phyloP scores from a whole-genome alignment of 1,140 invertebrate genomes.

The Pteromalus puparum region DNA sequence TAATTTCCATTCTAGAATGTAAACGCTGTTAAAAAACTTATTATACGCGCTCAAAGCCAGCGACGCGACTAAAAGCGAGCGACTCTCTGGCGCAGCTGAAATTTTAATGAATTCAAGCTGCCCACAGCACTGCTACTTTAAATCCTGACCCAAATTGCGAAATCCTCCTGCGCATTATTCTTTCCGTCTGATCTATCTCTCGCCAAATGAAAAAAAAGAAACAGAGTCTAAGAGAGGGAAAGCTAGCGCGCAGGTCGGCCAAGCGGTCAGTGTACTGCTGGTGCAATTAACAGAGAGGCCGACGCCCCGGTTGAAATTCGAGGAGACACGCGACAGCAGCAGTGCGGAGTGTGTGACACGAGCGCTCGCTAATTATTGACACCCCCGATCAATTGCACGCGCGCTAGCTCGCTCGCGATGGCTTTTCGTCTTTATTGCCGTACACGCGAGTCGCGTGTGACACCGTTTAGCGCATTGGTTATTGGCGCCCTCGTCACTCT shows the following conservation, averaged over 20 bases:
- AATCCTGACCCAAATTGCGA: not conserved
- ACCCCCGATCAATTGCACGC: not conserved
- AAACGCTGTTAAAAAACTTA: not conserved
- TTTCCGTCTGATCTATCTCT: not conserved
- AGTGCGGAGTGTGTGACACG: not conserved
- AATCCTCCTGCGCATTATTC: not conserved
- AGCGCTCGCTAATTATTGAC: constrained; percentile 8
- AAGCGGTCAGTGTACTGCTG: constrained; percentile 45
- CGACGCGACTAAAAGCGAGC: too few species aligned
- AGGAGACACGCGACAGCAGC: constrained; percentile 3
- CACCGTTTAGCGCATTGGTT: not conserved
- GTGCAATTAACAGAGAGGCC: constrained; percentile 19
- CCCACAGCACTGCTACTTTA: not conserved
- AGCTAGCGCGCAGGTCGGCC: constrained; percentile 48
- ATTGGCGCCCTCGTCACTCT: not conserved
- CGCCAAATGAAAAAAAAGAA: too few species aligned
- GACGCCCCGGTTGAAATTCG: constrained; percentile 22
- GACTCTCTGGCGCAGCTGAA: not conserved
- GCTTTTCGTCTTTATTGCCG: not conserved
- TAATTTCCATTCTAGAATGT: not conserved
- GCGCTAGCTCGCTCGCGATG: not conserved
- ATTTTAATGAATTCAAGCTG: not conserved
- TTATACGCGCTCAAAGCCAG: not conserved
- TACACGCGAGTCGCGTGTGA: not conserved
- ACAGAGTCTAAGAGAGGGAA: too few species aligned